Evolutionary conservation across 2,888 invertebrate species (phyloP), one percentile per base, ranked within the genome.

Genomic region (Drosophila tanythrix): DNA sequence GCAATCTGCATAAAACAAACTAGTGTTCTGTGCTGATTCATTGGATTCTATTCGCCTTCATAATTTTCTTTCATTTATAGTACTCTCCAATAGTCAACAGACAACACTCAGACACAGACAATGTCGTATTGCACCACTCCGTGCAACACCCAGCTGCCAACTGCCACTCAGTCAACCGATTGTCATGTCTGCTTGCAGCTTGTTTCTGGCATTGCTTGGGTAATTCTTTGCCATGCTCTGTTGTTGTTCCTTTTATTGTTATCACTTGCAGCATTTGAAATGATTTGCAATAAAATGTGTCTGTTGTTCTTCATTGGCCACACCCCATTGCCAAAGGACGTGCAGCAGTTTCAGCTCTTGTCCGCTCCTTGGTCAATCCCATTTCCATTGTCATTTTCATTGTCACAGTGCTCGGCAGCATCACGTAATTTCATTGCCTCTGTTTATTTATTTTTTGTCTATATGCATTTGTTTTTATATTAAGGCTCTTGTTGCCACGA

Each of bases 241-340:
- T 38, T 68, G 61, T 11, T 38, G 56, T 51, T 66, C 53, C 56
- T 74, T 61, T 64, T 70, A 70, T 75, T 86, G 83, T 83, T 83
- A 89, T 83, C 84, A 90, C 86, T 90, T 86, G 89, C 88, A 90
- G 88, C 89, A 87, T 90, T 86, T 90, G 87, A 90, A 90, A 89
- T 88, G 90, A 90, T 88, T 88, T 90, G 87, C 90, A 84, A 88
- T 90, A 90, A 88, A 88, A 88, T 89, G 88, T 88, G 85, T 85
- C 90, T 87, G 77, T 53, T 65, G 69, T 76, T 79, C 83, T 68
- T 83, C 87, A 86, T 81, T 81, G 84, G 87, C 81, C 84, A 89
- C 78, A 89, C 89, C 90, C 89, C 88, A 88, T 88, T 90, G 90
- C 71, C 74, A 82, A 77, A 85, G 75, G 85, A 90, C 90, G 87